Evolutionary conservation across 2,888 invertebrate species (phyloP).

Genomic region (Idaea aversata): DNA sequence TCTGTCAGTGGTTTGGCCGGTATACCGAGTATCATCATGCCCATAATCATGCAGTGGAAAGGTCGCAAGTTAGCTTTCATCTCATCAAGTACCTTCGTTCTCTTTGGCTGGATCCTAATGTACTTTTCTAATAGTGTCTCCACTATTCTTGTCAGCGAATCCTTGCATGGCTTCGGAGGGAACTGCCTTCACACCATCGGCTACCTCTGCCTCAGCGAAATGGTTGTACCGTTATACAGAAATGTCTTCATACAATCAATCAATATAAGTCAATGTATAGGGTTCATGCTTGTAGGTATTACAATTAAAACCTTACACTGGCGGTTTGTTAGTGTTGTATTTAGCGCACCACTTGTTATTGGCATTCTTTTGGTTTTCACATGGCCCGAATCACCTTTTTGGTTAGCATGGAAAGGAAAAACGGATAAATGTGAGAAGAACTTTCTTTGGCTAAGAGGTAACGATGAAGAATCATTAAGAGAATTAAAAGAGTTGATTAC

Average conservation of each 20-base stretch:
- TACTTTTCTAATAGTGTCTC: conserved; percentile 15
- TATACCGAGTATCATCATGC: too few relatives aligned
- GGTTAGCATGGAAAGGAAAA: neutral
- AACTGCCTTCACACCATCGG: conserved; percentile 26
- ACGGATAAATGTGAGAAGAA: conserved; percentile 7
- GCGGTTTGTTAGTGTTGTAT: conserved; percentile 20
- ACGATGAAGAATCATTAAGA: conserved; percentile 13
- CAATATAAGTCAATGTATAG: conserved; percentile 22
- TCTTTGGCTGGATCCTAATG: conserved; percentile 28
- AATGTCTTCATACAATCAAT: conserved; percentile 23
- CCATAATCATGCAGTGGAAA: too few relatives aligned
- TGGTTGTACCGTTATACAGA: conserved; percentile 28
- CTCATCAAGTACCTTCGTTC: neutral
- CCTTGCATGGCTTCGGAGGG: conserved; percentile 30
- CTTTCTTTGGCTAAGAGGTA: conserved; percentile 27
- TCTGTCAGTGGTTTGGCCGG: conserved; percentile 30
- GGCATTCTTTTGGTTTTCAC: conserved; percentile 17
- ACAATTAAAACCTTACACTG: conserved; percentile 28
- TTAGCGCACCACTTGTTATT: neutral
- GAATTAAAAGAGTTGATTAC: conserved; percentile 18
- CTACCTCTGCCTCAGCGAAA: conserved; percentile 29
- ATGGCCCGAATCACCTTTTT: conserved; percentile 33
- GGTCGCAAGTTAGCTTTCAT: too few relatives aligned
- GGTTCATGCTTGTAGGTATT: conserved; percentile 22
- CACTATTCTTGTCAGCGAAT: conserved; percentile 29